phyloP scores from a whole-genome alignment of 2,113 vertebrate species.

The Passer domesticus region DNA sequence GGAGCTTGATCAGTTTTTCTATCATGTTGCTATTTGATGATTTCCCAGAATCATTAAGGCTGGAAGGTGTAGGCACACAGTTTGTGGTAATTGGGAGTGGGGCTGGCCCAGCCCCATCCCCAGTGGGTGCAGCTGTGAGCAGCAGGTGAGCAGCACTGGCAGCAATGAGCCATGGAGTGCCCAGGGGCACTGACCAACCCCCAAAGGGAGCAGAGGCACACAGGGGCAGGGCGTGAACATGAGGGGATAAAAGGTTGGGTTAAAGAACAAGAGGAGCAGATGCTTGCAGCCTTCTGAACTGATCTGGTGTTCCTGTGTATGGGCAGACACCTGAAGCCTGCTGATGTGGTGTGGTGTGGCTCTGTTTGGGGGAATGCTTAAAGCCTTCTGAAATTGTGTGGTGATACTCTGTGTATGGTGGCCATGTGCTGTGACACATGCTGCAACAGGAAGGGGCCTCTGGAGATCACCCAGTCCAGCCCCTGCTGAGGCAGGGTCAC shows the following conservation, averaged over 20 bases:
- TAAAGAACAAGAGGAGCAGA: not conserved
- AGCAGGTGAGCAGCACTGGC: not conserved
- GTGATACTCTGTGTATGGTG: not conserved
- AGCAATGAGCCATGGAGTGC: not conserved
- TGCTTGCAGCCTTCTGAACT: not conserved
- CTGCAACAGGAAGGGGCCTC: not conserved
- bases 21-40: not conserved
- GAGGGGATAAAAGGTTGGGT: not conserved
- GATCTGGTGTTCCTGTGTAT: fast-evolving
- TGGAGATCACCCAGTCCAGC: not conserved
- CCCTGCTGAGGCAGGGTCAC: too few species aligned
- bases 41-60: not conserved
- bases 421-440: not conserved
- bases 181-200: not conserved
- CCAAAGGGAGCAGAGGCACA: not conserved
- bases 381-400: not conserved
- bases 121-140: not conserved
- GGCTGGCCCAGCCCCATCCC: not conserved
- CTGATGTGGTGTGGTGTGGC: not conserved
- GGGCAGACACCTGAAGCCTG: not conserved
- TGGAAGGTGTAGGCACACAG: not conserved
- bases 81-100: not conserved
- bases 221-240: not conserved
- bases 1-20: not conserved
- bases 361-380: not conserved